Evolutionary conservation across 2,113 vertebrate genomes (phyloP), one percentile per base, ranked within the genome.

Genomic region (Colaptes auratus): DNA sequence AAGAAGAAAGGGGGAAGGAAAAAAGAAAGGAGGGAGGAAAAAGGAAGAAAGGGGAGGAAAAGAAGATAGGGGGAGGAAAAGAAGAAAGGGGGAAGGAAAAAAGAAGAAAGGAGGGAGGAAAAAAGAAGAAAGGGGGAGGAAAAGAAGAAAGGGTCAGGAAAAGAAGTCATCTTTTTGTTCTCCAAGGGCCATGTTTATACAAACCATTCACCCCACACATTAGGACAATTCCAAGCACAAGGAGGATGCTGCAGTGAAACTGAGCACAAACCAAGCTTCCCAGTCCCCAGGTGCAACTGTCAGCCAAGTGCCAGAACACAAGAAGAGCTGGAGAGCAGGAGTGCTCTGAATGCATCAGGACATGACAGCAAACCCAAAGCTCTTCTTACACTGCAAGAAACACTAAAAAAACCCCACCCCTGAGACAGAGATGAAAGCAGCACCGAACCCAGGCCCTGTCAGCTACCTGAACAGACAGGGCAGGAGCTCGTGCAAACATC

Each of bases 361-460:
- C 65, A 44, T 7, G 18, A 96, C 94, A 89, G 33, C 9, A 36
- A 86, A 91, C 71, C 27, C 64, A 71, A 91, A 94, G 74, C 36
- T 30, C 1, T 13, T n/a, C 64, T 86, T 56, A 59, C 82, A 89
- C 63, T 16, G 30, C 3, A 13, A 78, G 27, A 42, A 76, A 27
- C 35, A 78, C n/a, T 67, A 48, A 76, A 89, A 91, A 90, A 71
- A 9, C 25, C 63, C 69, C 58, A 12, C 25, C 63, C 69, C 53
- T 52, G 64, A 95, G 91, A 93, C 71, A 75, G 6, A 95, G 52
- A 83, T 86, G 89, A 95, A 88, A 92, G 77, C 53, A 65, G 65
- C 30, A 66, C 76, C 84, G 86, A 95, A 96, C 88, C 83, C 50
- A 95, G 53, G 23, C 60, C 52, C 53, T 92, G 61, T 56, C 88